These are phyloP conservation scores for Pangasianodon gigas DNA, from an alignment of 2,113 vertebrate genomes.

Conservation along the genomic window DNA sequence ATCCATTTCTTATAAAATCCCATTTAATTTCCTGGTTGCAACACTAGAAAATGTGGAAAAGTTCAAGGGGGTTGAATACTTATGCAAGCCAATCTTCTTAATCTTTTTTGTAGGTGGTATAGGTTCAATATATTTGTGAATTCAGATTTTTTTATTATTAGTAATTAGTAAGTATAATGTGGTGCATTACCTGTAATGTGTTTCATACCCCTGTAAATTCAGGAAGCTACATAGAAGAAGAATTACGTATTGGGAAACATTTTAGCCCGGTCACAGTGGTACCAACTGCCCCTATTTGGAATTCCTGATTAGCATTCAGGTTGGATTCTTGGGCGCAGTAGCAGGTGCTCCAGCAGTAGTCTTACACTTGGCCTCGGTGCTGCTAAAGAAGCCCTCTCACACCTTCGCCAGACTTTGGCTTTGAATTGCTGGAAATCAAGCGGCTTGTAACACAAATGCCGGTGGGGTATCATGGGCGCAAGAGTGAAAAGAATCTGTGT, in stretches of 20 bases:
- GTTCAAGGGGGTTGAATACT: background rate
- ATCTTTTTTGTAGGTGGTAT: background rate
- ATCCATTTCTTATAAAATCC: background rate
- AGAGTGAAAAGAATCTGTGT: constrained; percentile 86
- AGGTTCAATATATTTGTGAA: background rate
- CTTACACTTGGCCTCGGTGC: constrained; percentile 20
- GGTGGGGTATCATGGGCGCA: constrained; percentile 77
- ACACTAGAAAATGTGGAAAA: background rate
- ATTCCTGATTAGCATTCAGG: constrained; percentile 27
- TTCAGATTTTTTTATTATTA: background rate
- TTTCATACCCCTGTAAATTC: background rate
- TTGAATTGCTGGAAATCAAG: constrained; percentile 61
- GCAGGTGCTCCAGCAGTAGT: constrained; percentile 5
- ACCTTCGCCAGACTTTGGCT: constrained; percentile 31
- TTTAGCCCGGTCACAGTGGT: background rate
- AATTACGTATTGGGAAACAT: background rate
- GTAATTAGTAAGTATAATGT: background rate
- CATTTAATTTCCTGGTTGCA: background rate
- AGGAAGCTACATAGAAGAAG: too few species aligned
- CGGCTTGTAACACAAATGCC: constrained; percentile 83
- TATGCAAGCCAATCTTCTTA: background rate
- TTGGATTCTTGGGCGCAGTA: background rate
- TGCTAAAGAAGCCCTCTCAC: constrained; percentile 19
- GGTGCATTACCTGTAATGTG: background rate
- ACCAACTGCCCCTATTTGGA: background rate